Conservation (phyloP, 2,113 vertebrate species). For the Ciconia stormi region DNA sequence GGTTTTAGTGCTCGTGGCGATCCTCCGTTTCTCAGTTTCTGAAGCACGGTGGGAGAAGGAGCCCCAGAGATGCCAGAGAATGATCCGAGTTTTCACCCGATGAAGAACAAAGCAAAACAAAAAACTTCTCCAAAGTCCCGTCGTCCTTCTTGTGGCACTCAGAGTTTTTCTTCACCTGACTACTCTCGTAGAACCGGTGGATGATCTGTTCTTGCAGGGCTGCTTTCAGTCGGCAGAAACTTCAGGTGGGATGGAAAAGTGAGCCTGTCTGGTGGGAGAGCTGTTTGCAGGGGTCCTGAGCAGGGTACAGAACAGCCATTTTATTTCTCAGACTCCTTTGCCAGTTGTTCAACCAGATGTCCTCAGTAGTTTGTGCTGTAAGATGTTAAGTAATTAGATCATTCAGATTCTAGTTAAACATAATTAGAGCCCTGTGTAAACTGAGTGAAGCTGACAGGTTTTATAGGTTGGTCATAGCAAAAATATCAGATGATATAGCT, state of each 20-base stretch:
- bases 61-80: not conserved
- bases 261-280: not conserved
- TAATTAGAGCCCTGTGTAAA: conserved; percentile 68
- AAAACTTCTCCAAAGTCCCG: not conserved
- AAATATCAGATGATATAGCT: conserved; percentile 62
- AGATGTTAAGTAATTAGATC: conserved; percentile 69
- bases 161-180: not conserved
- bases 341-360: conserved; percentile 60
- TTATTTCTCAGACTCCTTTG: not conserved
- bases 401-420: conserved; percentile 65
- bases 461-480: conserved; percentile 65
- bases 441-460: conserved; percentile 67
- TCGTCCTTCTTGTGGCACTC: not conserved
- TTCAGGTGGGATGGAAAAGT: not conserved
- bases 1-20: rapidly evolving
- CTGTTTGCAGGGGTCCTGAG: not conserved
- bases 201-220: not conserved
- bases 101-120: not conserved
- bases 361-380: conserved; percentile 53
- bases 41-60: not conserved
- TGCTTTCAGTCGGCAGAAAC: not conserved
- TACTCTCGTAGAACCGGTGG: not conserved
- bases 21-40: rapidly evolving
- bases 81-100: rapidly evolving
- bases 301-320: not conserved